Conservation (phyloP, 2,113 vertebrate species). For the Pachypanchax playfairii region DNA sequence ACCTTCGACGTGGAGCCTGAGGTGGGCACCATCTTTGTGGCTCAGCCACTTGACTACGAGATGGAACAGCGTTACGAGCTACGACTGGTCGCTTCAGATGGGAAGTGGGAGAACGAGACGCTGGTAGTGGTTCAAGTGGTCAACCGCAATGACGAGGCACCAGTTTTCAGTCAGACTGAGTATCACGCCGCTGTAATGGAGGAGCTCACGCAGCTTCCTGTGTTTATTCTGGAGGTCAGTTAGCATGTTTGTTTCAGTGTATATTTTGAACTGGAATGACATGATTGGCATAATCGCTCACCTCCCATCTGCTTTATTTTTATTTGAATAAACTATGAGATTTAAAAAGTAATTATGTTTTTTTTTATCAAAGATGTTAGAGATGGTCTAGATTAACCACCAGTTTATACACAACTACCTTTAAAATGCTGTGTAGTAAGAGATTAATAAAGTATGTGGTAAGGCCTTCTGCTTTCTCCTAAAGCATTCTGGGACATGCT, state of each 20-base stretch:
- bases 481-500: slow-evolving; percentile 6
- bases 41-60: slow-evolving; percentile 88
- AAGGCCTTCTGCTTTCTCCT: not conserved
- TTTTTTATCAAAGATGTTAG: no score
- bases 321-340: no score
- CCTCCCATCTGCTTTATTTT: no score
- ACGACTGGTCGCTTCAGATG: slow-evolving; percentile 86
- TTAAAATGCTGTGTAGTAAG: no score
- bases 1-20: slow-evolving; percentile 89
- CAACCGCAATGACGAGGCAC: slow-evolving; percentile 89
- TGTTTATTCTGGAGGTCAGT: slow-evolving; percentile 84
- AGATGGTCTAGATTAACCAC: no score
- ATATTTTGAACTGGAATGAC: no score
- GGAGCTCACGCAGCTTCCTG: slow-evolving; percentile 83
- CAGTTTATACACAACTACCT: not conserved
- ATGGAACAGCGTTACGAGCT: slow-evolving; percentile 82
- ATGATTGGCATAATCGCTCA: no score
- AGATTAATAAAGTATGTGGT: not conserved
- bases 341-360: no score
- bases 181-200: slow-evolving; percentile 83
- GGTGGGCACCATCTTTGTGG: slow-evolving; percentile 84
- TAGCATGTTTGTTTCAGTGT: accelerated
- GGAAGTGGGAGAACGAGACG: slow-evolving; percentile 91
- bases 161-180: slow-evolving; percentile 84
- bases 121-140: slow-evolving; percentile 80